A percentile compares a stretch with the other conserved stretches of the same genome.
These are phyloP conservation scores for Acrocephalus arundinaceus DNA, from an alignment of 2,113 vertebrate species.

Conservation along the genomic window DNA sequence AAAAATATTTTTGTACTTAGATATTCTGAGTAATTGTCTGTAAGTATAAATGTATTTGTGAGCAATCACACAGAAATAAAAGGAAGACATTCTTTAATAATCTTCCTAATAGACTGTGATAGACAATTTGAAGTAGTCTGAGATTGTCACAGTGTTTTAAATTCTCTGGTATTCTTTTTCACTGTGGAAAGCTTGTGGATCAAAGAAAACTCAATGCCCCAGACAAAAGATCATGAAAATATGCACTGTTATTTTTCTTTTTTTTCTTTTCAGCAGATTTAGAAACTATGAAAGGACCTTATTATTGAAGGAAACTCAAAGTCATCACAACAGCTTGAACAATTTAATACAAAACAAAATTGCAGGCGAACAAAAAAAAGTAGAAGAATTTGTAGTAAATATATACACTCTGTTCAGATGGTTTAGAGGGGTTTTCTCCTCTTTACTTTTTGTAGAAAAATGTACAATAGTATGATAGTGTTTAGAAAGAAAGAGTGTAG, in stretches of 20 bases:
- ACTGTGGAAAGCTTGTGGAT: background rate
- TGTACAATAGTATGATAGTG: background rate
- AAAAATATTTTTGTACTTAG: background rate
- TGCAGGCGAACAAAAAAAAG: background rate
- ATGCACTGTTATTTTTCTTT: background rate
- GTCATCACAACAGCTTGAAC: slow-evolving; percentile 2
- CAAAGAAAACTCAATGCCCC: slow-evolving; percentile 1
- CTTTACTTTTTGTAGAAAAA: background rate
- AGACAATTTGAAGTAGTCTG: background rate
- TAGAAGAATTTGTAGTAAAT: background rate
- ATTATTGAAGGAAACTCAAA: slow-evolving; percentile 29
- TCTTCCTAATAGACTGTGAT: background rate
- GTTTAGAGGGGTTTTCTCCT: background rate
- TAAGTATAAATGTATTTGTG: background rate
- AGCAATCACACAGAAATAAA: background rate
- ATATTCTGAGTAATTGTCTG: background rate
- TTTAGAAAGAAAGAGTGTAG: background rate
- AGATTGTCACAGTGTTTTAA: background rate
- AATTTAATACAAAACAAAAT: slow-evolving; percentile 33
- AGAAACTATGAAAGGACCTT: slow-evolving; percentile 9
- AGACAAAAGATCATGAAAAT: slow-evolving; percentile 43
- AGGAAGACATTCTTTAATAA: background rate
- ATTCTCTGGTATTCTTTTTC: background rate
- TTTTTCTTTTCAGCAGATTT: background rate
- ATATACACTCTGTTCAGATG: background rate